Evolutionary conservation across 1,140 invertebrate genomes (phyloP), one percentile per base, ranked within the genome.

Genomic region (Eueides isabella): DNA sequence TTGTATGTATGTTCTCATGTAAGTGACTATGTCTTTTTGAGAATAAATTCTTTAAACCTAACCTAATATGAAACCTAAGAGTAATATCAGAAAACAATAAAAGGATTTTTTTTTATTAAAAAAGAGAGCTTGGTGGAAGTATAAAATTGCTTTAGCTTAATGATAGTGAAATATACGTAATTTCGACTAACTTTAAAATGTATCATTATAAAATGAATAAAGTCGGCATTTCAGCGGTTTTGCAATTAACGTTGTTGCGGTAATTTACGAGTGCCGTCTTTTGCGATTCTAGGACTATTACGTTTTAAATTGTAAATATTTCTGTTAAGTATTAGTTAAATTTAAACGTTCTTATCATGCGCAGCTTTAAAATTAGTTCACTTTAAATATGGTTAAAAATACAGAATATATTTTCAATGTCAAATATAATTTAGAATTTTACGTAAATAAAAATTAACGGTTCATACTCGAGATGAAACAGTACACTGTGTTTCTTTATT

Each of bases 211-310:
- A 77, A 88, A 81, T 81, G 80, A 82, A 85, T 84, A 84, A 80
- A 78, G 80, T 80, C 72, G 77, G 80, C 84, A 84, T 82, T 88
- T 82, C 84, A 81, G 79, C 74, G 74, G 85, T 55, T 55, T 83
- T 85, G 84, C 85, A 86, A 88, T 88, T 86, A 86, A 82, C 80
- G 81, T 88, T 86, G 86, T 88, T 83, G 84, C 84, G 79, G 86
- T 84, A 86, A 88, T 88, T 88, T 86, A 55, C 48, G 23, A 55
- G 48, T 55, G 48, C 2, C 48, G 48, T 55, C 48, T 55, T 55
- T 55, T 55, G 48, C 48, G 48, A 55, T 55, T 55, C 48, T 55
- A 55, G 23, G 48, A 55, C 48, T 55, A 55, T 55, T 26, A 55
- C 48, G 23, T 11, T 4, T 26, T 55, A 55, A 55, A 55, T 55